Conservation (phyloP, 1,140 invertebrate species). For the Cydia strobilella region DNA sequence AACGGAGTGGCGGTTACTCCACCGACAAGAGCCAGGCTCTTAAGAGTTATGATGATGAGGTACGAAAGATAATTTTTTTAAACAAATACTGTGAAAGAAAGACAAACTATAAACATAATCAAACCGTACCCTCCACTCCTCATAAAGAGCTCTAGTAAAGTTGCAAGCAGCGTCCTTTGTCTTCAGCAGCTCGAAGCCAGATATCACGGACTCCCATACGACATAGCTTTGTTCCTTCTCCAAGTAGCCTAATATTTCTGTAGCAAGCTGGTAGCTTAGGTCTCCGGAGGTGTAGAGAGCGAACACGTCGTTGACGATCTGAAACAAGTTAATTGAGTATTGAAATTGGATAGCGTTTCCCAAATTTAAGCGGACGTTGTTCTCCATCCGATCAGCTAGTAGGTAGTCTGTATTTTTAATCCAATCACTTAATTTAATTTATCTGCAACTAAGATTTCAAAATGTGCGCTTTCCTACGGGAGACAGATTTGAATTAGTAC, state of each 20-base stretch:
- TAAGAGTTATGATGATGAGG: no score
- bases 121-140: slow-evolving; percentile 64
- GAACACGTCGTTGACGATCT: slow-evolving; percentile 89
- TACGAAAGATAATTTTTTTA: no score
- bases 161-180: slow-evolving; percentile 50
- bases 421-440: no score
- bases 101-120: no score
- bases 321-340: slow-evolving; percentile 25
- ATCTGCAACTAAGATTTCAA: no score
- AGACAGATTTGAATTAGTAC: no score
- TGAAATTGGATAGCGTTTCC: neutral
- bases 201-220: slow-evolving; percentile 83
- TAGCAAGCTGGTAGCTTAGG: slow-evolving; percentile 73
- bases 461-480: no score
- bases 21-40: no score
- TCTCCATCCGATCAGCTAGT: no score
- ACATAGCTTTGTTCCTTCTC: slow-evolving; percentile 82
- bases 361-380: neutral
- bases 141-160: slow-evolving; percentile 60
- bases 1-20: no score
- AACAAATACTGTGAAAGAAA: no score
- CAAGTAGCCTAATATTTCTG: slow-evolving; percentile 82
- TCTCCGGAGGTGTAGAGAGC: slow-evolving; percentile 80
- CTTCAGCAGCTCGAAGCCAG: slow-evolving; percentile 73
- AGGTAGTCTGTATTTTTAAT: no score